phyloP scores from a whole-genome alignment of 2,888 invertebrate species.

The Chaetogeoica ovagalla region DNA sequence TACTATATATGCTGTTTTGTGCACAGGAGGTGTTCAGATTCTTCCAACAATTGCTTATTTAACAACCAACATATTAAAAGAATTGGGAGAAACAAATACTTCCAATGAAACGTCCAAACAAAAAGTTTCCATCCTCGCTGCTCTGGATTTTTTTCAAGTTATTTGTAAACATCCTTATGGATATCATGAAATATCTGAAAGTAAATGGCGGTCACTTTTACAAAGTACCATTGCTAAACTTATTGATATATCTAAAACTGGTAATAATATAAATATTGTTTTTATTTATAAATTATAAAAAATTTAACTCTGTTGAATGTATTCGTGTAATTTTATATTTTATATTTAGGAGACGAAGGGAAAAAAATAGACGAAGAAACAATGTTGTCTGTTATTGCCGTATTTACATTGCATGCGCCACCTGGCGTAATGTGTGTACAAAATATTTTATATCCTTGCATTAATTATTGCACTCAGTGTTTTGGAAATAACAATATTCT shows the following conservation, averaged over 20 bases:
- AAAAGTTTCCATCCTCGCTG: slow-evolving; percentile 68
- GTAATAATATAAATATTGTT: slow-evolving; percentile 58
- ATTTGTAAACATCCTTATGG: slow-evolving; percentile 69
- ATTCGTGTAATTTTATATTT: slow-evolving; percentile 6
- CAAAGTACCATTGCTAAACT: slow-evolving; percentile 89
- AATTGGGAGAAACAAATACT: slow-evolving; percentile 71
- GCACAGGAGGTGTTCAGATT: slow-evolving; percentile 76
- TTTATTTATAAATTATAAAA: slow-evolving; percentile 1
- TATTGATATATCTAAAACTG: slow-evolving; percentile 86
- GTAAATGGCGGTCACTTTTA: slow-evolving; percentile 78
- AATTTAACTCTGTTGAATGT: background rate
- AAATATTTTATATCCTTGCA: slow-evolving; percentile 85
- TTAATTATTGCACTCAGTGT: slow-evolving; percentile 88
- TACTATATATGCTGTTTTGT: slow-evolving; percentile 16
- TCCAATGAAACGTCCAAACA: slow-evolving; percentile 59
- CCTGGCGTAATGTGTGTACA: slow-evolving; percentile 76
- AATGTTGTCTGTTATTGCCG: slow-evolving; percentile 85
- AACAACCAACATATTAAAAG: slow-evolving; percentile 84
- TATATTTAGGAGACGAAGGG: slow-evolving; percentile 66
- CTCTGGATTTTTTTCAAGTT: slow-evolving; percentile 75
- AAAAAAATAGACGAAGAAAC: slow-evolving; percentile 82
- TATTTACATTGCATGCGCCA: slow-evolving; percentile 82
- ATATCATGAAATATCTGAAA: slow-evolving; percentile 65
- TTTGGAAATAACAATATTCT: slow-evolving; percentile 69
- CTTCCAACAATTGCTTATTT: slow-evolving; percentile 91